A percentile compares a stretch with the other conserved stretches of the same genome.
Evolutionary conservation across 2,113 vertebrate species (phyloP).

Genomic region (Xyrauchen texanus): DNA sequence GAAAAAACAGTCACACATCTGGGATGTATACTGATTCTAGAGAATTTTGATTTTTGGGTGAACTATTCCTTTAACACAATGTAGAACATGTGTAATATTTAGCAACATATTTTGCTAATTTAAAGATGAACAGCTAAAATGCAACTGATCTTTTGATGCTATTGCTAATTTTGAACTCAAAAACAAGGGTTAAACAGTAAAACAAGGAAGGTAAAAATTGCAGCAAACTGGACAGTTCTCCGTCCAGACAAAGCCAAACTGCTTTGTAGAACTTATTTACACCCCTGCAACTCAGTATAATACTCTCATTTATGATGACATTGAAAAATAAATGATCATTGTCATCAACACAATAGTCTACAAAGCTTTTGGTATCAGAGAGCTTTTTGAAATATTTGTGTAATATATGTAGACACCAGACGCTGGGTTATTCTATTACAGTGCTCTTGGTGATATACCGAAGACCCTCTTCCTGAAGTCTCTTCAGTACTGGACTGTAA

Average conservation of each 20-base stretch:
- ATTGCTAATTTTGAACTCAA: not conserved
- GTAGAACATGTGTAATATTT: too few species aligned
- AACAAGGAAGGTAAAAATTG: too few species aligned
- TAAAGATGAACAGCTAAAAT: not conserved
- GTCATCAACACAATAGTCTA: not conserved
- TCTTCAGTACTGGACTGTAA: constrained; percentile 82
- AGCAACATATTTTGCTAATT: not conserved
- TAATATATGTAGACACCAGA: not conserved
- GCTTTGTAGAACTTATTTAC: not conserved
- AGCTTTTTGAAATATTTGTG: not conserved
- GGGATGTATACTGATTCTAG: too few species aligned
- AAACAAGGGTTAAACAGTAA: not conserved
- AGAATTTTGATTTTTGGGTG: too few species aligned
- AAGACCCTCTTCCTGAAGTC: constrained; percentile 87
- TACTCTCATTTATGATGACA: not conserved
- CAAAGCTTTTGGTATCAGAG: not conserved
- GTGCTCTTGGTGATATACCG: constrained; percentile 77
- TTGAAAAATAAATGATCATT: not conserved
- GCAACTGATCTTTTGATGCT: not conserved
- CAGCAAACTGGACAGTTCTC: not conserved
- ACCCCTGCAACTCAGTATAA: not conserved
- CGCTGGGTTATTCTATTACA: constrained; percentile 62
- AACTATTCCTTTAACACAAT: too few species aligned
- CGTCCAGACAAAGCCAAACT: not conserved
- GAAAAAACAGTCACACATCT: not conserved